Evolutionary conservation across 2,888 invertebrate genomes (phyloP).

Genomic region (Yponomeuta plumbellus): DNA sequence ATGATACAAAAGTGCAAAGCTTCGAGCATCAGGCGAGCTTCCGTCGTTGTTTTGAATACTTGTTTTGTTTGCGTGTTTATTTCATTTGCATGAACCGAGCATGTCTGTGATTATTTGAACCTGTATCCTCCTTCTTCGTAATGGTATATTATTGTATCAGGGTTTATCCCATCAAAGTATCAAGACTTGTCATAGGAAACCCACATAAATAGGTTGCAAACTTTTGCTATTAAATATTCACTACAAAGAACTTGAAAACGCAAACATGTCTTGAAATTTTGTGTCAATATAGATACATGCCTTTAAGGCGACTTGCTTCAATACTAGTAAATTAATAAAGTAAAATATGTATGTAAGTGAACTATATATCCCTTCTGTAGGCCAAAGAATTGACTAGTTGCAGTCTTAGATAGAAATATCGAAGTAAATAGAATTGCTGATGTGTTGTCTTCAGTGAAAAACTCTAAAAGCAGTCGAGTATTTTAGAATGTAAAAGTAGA

Average conservation of each 20-base stretch:
- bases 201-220: neutral
- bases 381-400: neutral
- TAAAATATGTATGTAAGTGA: neutral
- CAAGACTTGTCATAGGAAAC: neutral
- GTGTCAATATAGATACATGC: slow-evolving; percentile 12
- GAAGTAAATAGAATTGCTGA: slow-evolving; percentile 2
- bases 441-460: slow-evolving; percentile 26
- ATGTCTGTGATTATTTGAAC: slow-evolving; percentile 50
- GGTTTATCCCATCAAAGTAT: slow-evolving; percentile 28
- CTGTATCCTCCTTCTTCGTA: slow-evolving; percentile 52
- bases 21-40: slow-evolving; percentile 66
- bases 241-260: too few species aligned
- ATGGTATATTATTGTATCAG: slow-evolving; percentile 45
- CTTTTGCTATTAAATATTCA: too few species aligned
- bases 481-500: slow-evolving; percentile 32
- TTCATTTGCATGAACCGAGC: slow-evolving; percentile 74
- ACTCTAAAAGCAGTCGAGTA: slow-evolving; percentile 33
- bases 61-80: slow-evolving; percentile 71
- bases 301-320: slow-evolving; percentile 10
- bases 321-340: neutral
- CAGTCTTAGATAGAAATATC: neutral
- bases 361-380: neutral
- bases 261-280: slow-evolving; percentile 28
- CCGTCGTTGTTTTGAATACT: slow-evolving; percentile 59
- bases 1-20: slow-evolving; percentile 49